Conservation (phyloP, 2,888 invertebrate species). For the Hypercompe scribonia region DNA sequence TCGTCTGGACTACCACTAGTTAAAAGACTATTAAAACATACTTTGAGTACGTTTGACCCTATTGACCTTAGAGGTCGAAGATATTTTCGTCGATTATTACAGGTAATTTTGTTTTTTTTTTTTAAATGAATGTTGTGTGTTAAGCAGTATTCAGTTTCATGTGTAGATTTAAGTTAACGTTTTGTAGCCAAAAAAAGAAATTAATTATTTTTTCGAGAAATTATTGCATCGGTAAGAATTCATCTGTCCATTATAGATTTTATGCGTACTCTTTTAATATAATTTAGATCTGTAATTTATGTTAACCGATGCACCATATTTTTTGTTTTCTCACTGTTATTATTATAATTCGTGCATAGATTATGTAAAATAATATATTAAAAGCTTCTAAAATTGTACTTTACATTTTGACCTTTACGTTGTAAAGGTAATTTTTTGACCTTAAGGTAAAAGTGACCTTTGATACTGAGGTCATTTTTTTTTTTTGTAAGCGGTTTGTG, state of each 20-base stretch:
- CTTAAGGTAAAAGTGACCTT: neutral
- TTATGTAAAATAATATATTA: neutral
- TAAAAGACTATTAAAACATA: neutral
- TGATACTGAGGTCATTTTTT: neutral
- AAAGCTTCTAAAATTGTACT: neutral
- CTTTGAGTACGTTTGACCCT: neutral
- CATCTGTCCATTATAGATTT: neutral
- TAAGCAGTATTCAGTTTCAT: constrained; percentile 5
- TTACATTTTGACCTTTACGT: neutral
- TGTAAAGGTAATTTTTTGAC: neutral
- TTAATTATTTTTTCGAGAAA: neutral
- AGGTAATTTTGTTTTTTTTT: neutral
- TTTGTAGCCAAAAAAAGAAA: constrained; percentile 7
- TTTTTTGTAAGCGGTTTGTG: neutral
- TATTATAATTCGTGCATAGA: constrained; percentile 7
- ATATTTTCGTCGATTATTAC: constrained; percentile 8
- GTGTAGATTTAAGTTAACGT: constrained; percentile 7
- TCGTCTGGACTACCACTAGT: too few species aligned
- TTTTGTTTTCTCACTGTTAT: neutral
- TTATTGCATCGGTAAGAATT: constrained; percentile 8
- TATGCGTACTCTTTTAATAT: neutral
- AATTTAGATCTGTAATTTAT: neutral
- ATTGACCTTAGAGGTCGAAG: neutral
- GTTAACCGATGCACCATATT: neutral
- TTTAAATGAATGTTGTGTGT: constrained; percentile 12